Evolutionary conservation across 92 coral and sea anemone species (phyloP), one percentile per base, ranked within the genome.

Genomic region (Phenganax stokvisi): DNA sequence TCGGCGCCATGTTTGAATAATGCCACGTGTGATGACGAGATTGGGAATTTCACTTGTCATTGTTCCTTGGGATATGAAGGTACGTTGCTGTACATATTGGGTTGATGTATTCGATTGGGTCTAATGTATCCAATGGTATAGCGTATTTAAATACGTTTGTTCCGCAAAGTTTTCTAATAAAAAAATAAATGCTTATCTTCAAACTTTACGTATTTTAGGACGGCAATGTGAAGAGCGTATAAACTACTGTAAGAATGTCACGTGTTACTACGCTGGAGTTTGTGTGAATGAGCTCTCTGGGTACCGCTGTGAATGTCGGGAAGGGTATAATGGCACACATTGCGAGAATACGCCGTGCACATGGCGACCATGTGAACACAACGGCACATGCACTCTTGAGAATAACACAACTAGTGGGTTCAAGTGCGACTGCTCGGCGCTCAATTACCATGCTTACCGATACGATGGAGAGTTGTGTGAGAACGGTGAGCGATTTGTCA

Each of bases 281-380:
- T 93, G 97, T 73, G 85, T 93, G 8, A 93, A 93, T 65, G 86
- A 88, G 53, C 89, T 90, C 60, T 90, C 87, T 0, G 77, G 85
- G 13, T 88, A 89, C 51, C 90, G 84, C 62, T 93, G 97, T 84
- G 76, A 90, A 1, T 93, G 97, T 71, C 89, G 89, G 30, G 85
- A 85, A 7, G 97, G 97, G 17, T 93, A 89, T 70, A 85, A 85
- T 51, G 97, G 97, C 16, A 71, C 85, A 0, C 84, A 83, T 28
- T 93, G 97, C 75, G 87, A 88, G 70, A 89, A 89, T n/a, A 85
- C 85, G 7, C 96, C 97, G 6, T 93, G 97, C 77, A 78, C 85
- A 52, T 79, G 72, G 85, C 77, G 61, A 3, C 97, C 97, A 3
- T 93, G 97, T 84, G 74, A 17, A 20, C 83, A 83, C 60, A 82